A percentile compares a stretch with the other conserved stretches of the same genome.
Evolutionary conservation across 2,113 vertebrate genomes (phyloP).

Genomic region (Oryzias javanicus): DNA sequence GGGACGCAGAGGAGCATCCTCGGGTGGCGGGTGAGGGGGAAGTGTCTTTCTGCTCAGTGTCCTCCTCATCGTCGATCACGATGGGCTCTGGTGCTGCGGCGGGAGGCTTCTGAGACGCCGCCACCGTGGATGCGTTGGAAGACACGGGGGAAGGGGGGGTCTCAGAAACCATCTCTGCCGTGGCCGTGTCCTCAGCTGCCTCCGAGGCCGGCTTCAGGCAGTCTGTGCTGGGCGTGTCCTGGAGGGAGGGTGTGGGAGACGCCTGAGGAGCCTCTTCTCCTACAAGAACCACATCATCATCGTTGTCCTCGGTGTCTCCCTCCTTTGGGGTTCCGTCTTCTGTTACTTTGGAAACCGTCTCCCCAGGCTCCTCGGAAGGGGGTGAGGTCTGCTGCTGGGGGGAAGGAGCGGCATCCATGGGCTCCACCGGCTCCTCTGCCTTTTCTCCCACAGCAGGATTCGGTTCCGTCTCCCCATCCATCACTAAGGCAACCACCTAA

Average conservation of each 20-base stretch:
- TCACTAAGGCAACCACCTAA: conserved; percentile 83
- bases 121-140: conserved; percentile 38
- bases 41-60: conserved; percentile 81
- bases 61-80: conserved; percentile 97
- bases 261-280: conserved; percentile 77
- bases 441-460: conserved; percentile 67
- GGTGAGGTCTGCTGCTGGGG: conserved; percentile 62
- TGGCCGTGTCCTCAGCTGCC: conserved; percentile 28
- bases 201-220: conserved; percentile 35
- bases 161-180: conserved; percentile 33
- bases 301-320: conserved; percentile 65
- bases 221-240: conserved; percentile 53
- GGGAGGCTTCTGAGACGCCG: conserved; percentile 63
- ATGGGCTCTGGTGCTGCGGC: conserved; percentile 85
- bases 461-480: conserved; percentile 85
- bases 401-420: conserved; percentile 86
- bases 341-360: conserved; percentile 67
- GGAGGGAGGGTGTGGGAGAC: conserved; percentile 38
- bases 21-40: conserved; percentile 45
- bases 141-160: conserved; percentile 53
- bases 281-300: conserved; percentile 93
- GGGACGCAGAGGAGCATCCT: conserved; percentile 28
- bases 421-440: conserved; percentile 76
- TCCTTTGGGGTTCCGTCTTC: conserved; percentile 51
- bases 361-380: conserved; percentile 46